Base-by-base conservation (phyloP, 2,888 invertebrate species). In the Idaea biselata region DNA sequence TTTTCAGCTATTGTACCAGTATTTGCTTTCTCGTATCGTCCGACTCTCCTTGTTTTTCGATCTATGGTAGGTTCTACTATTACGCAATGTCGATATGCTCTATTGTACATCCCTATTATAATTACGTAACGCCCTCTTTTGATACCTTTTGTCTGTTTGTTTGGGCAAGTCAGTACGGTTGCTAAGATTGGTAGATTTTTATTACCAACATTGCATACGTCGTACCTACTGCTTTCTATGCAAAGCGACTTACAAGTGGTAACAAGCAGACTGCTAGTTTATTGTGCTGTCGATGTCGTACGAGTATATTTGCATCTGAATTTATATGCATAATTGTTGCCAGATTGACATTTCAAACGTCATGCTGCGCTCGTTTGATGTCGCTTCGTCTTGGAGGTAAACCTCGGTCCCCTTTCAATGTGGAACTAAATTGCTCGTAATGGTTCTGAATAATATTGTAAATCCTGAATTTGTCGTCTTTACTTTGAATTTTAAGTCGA, bases 51-150 rank as follows among this genome's bases (percentile, higher is more conserved):
- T 62, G 57, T 77, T 75, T 66, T 64, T 65, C 44, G 58, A 65
- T 77, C 82, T 82, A 71, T 73, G 78, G 73, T 69, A 66, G 70
- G 74, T 72, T 74, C 78, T 68, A 60, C 61, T 74, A 71, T 83
- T 86, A 84, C 79, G 82, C 76, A 83, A 84, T 81, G 78, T 77
- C 76, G 74, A 73, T 79, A 86, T 82, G 77, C 78, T 72, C 53
- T 62, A 77, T 68, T 58, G 74, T 68, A 73, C 78, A 78, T 81
- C 81, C 75, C 79, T 86, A 84, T 87, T 84, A 78, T 82, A 84
- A 86, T 86, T 79, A 81, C 71, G 78, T 82, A 75, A 85, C 86
- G 88, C 87, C 87, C 75, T 80, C 79, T 87, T 84, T 86, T 86
- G 80, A 83, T 84, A 85, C 83, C 81, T 82, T 82, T 84, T 84